Base-by-base conservation (phyloP, 1,140 invertebrate genomes). In the Glomeris maerens region DNA sequence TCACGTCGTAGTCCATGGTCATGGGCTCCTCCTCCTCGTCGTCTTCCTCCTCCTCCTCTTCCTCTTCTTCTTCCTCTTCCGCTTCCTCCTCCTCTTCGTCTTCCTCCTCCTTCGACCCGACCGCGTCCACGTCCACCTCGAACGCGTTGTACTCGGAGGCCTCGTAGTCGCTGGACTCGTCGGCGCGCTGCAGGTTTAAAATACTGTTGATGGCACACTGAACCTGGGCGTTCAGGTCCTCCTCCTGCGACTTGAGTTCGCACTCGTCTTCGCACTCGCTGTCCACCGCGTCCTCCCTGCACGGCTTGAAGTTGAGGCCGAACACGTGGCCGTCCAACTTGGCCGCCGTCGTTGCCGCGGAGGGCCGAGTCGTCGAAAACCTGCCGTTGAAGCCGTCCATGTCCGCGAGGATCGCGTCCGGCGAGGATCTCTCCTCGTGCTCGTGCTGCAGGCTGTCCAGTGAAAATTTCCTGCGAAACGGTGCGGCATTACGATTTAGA, bases 201-300 rank as follows among this genome's bases (percentile, higher is more conserved):
- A 84, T 83, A 59, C 79, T 81, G 59, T 83, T 80, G 49, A 83
- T 83, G 44, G 81, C 81, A 54, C 77, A 80, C 62, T 83, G 79
- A 31, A 83, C 80, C 61, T 84, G 81, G 7, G 80, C 78, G 50
- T 78, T 80, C 39, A 83, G 79, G 52, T 50, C 49, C 13, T 50
- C 49, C 7, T 45, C 49, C n/a, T 5, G 39, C 27, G 49, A 50
- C 20, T 22, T 23, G 5, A n/a, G n/a, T n/a, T n/a, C n/a, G n/a
- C n/a, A n/a, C n/a, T n/a, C n/a, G n/a, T n/a, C n/a, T n/a, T n/a
- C n/a, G n/a, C n/a, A n/a, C n/a, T n/a, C n/a, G n/a, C n/a, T n/a
- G n/a, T n/a, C n/a, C n/a, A n/a, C n/a, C n/a, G n/a, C n/a, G n/a
- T n/a, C n/a, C n/a, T n/a, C n/a, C n/a, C n/a, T n/a, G n/a, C n/a